These are phyloP conservation scores for Nothobranchius furzeri DNA, from an alignment of 2,113 vertebrate species.

Conservation along the genomic window DNA sequence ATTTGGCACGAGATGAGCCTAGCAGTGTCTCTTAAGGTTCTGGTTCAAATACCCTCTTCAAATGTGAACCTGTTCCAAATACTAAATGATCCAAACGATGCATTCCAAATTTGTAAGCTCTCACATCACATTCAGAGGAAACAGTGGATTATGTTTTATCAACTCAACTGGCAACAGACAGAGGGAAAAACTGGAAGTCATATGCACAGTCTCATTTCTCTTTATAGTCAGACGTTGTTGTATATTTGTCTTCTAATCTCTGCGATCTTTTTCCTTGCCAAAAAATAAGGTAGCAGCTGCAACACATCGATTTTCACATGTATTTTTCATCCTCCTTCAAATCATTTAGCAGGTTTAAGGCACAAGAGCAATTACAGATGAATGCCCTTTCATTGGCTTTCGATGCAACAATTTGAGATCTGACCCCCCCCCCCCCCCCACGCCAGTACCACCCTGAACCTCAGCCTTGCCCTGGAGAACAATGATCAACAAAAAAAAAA, in stretches of 20 bases:
- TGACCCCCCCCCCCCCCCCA: no score
- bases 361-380: constrained; percentile 53
- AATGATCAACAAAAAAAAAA: no score
- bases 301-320: constrained; percentile 26
- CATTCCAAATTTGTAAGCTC: constrained; percentile 75
- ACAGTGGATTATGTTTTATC: constrained; percentile 72
- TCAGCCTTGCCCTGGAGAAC: no score
- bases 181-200: constrained; percentile 58
- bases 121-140: constrained; percentile 73
- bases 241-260: constrained; percentile 61
- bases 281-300: constrained; percentile 52
- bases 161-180: constrained; percentile 69
- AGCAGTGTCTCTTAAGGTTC: constrained; percentile 77
- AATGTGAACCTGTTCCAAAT: constrained; percentile 71
- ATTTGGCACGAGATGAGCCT: constrained; percentile 74
- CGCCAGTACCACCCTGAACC: no score
- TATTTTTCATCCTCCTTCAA: constrained; percentile 33
- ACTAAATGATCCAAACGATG: constrained; percentile 74
- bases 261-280: constrained; percentile 27
- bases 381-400: constrained; percentile 24
- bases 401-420: no score
- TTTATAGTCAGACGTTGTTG: constrained; percentile 57
- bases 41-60: constrained; percentile 75
- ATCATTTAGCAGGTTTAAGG: constrained; percentile 45
- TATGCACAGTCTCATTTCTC: constrained; percentile 54